Evolutionary conservation across 1,140 invertebrate species (phyloP), one percentile per base, ranked within the genome.

Genomic region (Musca domestica): DNA sequence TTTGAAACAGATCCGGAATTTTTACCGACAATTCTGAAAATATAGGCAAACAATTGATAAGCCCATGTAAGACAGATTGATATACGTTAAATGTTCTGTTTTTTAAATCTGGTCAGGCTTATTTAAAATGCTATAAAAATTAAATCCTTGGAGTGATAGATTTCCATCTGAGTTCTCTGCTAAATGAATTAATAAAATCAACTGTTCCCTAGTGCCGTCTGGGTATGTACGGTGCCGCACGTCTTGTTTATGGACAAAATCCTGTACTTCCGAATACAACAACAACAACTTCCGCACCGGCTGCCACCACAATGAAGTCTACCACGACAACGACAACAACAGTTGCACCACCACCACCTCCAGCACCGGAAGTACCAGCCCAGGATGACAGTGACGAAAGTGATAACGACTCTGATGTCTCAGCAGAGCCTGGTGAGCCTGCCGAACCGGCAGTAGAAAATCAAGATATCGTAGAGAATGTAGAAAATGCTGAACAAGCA

Each of bases 211-310:
- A 61, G 56, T 61, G 56, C 27, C 56, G 56, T 61, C 41, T 61
- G 56, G 56, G 56, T 61, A 61, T 79, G 72, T 75, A 81, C 70
- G 79, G 79, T 58, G 79, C 79, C 30, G 79, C 79, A 52, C 77
- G 79, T 64, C 72, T 81, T 51, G 77, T 79, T 9, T 81, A 80
- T 67, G 79, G 79, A 51, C 79, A 81, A 69, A 80, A 81, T 72
- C 79, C 79, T 4, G 77, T 81, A 68, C 76, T 78, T 52, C 72
- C 77, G 66, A 73, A 77, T 22, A 79, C 74, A 41, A 74, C 76
- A 15, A 73, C 76, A 15, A 74, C 74, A n/a, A 66, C 75, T 5
- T 71, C 74, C n/a, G 67, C 69, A 54, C 22, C 68, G 14, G 71
- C 76, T 7, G 71, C 74, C 12, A 72, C 73, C 5, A 71, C 75